Conservation (phyloP, 2,113 vertebrate genomes). For the Sebastes schlegelii region DNA sequence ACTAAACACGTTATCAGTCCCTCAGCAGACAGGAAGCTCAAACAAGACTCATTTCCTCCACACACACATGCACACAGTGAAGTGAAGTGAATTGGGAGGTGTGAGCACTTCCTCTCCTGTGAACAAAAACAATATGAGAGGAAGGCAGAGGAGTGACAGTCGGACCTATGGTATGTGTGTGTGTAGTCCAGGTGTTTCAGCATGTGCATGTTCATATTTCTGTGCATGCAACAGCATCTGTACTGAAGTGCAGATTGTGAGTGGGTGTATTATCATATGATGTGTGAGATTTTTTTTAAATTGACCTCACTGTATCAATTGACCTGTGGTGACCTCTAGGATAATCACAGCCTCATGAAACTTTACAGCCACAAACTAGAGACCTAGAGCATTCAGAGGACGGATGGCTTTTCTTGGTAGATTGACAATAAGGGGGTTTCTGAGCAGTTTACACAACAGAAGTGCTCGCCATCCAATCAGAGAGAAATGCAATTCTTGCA, state of each 20-base stretch:
- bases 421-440: too few species aligned
- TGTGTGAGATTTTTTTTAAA: too few species aligned
- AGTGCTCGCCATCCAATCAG: too few species aligned
- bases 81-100: constrained; percentile 26
- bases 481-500: too few species aligned
- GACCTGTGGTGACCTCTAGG: too few species aligned
- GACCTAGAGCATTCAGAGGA: too few species aligned
- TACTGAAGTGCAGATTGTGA: neutral
- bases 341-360: too few species aligned
- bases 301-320: too few species aligned
- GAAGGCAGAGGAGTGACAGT: constrained; percentile 21
- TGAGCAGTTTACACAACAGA: too few species aligned
- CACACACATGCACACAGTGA: neutral
- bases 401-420: too few species aligned
- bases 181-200: neutral
- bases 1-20: constrained; percentile 23
- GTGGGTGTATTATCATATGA: neutral
- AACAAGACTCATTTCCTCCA: constrained; percentile 55
- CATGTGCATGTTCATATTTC: neutral
- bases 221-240: too few species aligned
- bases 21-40: constrained; percentile 57
- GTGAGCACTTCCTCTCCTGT: constrained; percentile 51
- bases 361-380: too few species aligned
- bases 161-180: neutral
- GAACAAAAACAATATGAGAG: constrained; percentile 38